A percentile compares a stretch with the other conserved stretches of the same genome.
Evolutionary conservation across 2,113 vertebrate species (phyloP).

Genomic region (Gasterosteus nipponicus): DNA sequence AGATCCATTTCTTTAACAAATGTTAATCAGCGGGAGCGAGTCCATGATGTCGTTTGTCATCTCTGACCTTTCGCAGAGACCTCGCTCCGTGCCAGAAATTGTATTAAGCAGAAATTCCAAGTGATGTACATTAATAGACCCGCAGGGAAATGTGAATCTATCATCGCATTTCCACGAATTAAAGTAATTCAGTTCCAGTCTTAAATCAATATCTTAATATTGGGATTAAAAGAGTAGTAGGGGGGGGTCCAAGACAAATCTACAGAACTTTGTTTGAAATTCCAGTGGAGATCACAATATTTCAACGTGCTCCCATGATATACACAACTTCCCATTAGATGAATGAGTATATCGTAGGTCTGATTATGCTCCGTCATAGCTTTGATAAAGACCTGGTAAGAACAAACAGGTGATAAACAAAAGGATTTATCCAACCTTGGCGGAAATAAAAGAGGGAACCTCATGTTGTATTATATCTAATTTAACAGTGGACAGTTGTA

Average conservation of each 20-base stretch:
- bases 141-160: constrained; percentile 26
- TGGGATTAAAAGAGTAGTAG: background rate
- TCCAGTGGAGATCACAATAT: background rate
- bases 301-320: background rate
- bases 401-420: constrained; percentile 1
- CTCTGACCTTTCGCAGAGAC: constrained; percentile 40
- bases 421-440: background rate
- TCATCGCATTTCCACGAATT: constrained; percentile 28
- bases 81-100: constrained; percentile 47
- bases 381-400: constrained; percentile 1
- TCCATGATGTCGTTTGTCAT: constrained; percentile 63
- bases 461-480: constrained; percentile 20
- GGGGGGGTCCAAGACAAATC: background rate
- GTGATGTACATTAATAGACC: constrained; percentile 39
- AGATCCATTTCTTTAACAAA: constrained; percentile 49
- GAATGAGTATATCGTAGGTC: background rate
- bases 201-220: constrained; percentile 7
- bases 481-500: constrained; percentile 24
- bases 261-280: background rate
- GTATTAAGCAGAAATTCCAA: constrained; percentile 40
- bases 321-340: background rate
- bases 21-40: constrained; percentile 44
- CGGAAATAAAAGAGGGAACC: constrained; percentile 2
- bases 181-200: background rate
- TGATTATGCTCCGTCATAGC: background rate